Evolutionary conservation across 1,140 invertebrate species (phyloP), one percentile per base, ranked within the genome.

Genomic region (Bombus balteatus): DNA sequence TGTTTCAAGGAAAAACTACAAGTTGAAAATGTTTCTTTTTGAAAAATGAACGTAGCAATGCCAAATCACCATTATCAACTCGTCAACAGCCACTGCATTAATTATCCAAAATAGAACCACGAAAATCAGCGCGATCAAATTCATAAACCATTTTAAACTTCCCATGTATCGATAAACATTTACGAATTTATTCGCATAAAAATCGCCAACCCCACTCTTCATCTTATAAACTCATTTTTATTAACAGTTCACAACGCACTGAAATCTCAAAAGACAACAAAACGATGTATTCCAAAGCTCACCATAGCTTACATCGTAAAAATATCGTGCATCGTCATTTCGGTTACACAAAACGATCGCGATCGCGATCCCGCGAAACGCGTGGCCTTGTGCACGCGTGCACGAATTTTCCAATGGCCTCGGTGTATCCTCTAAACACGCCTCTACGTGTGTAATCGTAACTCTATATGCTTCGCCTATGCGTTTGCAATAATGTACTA

Each of bases 401-500:
- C 68, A 34, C 68, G 3, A 81, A 43, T 65, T 65, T 37, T 37
- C 57, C 53, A 43, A 53, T 57, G 75, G 39, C n/a, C 83, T 39
- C 28, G 66, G 12, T 28, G 53, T 80, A 75, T 41, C 37, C 39
- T 34, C 53, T 78, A 79, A 87, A 83, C 80, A 83, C 87, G 83
- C 75, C 62, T 75, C 73, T 86, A 89, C 79, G 87, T 76, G 87
- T 76, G 83, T 80, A 89, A 83, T 89, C 79, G 80, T 87, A 87
- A 89, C 59, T 81, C 88, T 89, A 89, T 62, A 89, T 79, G 70
- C 73, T 34, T 89, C 70, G 73, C 59, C 74, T 90, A 85, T 90
- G 82, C 68, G 57, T 83, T 90, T 85, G 87, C 88, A 83, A 85
- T 92, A 90, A 92, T 91, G 91, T 91, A 87, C 89, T 92, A 80